Conservation (phyloP, 2,113 vertebrate genomes). For the Thamnaconus septentrionalis region DNA sequence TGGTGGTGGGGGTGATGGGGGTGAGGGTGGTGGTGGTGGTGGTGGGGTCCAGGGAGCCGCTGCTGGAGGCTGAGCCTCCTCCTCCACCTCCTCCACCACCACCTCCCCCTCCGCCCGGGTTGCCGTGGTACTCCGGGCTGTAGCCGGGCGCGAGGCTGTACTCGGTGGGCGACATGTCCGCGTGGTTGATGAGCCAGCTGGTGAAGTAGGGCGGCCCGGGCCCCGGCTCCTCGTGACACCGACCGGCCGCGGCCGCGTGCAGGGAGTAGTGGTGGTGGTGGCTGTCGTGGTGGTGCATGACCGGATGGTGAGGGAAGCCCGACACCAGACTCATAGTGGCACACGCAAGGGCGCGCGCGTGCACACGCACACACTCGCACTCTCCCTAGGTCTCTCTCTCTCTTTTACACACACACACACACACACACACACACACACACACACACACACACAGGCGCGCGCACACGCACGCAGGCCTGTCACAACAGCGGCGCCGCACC, state of each 20-base stretch:
- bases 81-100: too few relatives aligned
- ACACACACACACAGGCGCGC: background rate
- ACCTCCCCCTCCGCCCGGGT: background rate
- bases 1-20: constrained; percentile 82
- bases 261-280: constrained; percentile 85
- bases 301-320: constrained; percentile 94
- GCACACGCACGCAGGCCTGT: background rate
- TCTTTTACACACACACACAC: background rate
- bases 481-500: too few relatives aligned
- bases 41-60: constrained; percentile 59
- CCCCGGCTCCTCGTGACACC: constrained; percentile 91
- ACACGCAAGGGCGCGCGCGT: background rate
- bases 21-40: constrained; percentile 81
- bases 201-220: constrained; percentile 92
- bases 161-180: constrained; percentile 95
- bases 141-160: constrained; percentile 90
- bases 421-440: constrained; percentile 8
- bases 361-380: constrained; percentile 5
- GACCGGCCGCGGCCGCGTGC: constrained; percentile 84
- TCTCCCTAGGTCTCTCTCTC: too few relatives aligned
- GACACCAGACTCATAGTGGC: constrained; percentile 91
- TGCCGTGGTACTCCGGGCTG: constrained; percentile 89
- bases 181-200: constrained; percentile 94
- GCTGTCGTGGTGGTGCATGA: constrained; percentile 92
- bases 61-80: constrained; percentile 5